Percentiles rank a stretch among this genome's conserved stretches.
Evolutionary conservation across 2,888 invertebrate genomes (phyloP).

Genomic region (Eupithecia subfuscata): DNA sequence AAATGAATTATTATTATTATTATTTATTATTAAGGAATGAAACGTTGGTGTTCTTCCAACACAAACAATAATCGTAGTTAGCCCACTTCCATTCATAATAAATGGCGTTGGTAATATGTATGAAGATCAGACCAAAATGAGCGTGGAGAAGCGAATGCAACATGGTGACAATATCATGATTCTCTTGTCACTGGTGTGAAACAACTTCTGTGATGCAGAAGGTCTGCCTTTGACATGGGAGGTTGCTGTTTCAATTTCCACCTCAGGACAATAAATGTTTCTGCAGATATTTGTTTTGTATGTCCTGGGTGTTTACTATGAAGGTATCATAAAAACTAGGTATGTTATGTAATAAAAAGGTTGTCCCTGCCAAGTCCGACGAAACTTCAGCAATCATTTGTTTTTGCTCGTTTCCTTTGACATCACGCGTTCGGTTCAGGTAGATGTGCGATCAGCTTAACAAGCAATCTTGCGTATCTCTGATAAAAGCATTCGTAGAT

Average conservation of each 20-base stretch:
- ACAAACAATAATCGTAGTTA: not conserved
- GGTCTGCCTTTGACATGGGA: not conserved
- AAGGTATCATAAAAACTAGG: not conserved
- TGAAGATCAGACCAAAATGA: constrained; percentile 59
- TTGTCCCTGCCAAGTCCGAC: no score
- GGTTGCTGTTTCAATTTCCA: not conserved
- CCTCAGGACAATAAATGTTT: not conserved
- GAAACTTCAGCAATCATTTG: not conserved
- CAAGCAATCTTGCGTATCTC: not conserved
- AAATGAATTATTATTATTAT: no score
- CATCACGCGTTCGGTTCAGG: not conserved
- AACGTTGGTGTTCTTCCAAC: not conserved
- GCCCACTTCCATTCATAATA: not conserved
- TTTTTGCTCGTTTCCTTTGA: not conserved
- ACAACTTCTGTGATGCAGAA: not conserved
- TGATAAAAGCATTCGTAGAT: not conserved
- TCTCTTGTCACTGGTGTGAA: not conserved
- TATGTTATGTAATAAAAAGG: not conserved
- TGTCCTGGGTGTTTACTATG: not conserved
- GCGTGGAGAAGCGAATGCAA: constrained; percentile 67
- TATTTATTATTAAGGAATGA: no score
- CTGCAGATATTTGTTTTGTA: not conserved
- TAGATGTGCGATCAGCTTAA: not conserved
- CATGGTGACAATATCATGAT: not conserved
- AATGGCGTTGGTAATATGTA: not conserved